Evolutionary conservation across 2,113 vertebrate genomes (phyloP).

Genomic region (Pedionomus torquatus): DNA sequence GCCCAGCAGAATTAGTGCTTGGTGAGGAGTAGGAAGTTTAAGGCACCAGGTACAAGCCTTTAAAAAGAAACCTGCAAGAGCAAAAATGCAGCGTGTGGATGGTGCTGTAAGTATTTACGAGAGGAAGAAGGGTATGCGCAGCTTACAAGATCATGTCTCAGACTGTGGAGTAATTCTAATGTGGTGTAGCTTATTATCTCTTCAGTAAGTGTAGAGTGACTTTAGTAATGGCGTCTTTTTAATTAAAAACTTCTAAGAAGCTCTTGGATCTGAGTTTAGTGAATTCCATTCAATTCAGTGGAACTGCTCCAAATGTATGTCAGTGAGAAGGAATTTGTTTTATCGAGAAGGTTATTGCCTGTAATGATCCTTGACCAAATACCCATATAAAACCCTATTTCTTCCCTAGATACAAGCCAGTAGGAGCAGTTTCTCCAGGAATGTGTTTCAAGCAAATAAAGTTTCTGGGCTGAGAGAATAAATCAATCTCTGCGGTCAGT

Average conservation of each 20-base stretch:
- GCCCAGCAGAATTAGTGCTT: background rate
- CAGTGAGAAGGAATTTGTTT: background rate
- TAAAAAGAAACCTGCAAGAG: fast-evolving
- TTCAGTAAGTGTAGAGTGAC: background rate
- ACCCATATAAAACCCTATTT: background rate
- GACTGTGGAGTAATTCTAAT: background rate
- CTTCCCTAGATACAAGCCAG: background rate
- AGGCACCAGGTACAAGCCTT: background rate
- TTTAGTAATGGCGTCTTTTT: background rate
- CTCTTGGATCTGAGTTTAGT: background rate
- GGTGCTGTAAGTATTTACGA: background rate
- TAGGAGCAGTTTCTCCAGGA: background rate
- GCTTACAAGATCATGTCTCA: background rate
- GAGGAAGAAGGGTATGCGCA: background rate
- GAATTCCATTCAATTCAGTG: background rate
- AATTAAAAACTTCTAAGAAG: conserved; percentile 26
- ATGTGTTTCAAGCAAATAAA: background rate
- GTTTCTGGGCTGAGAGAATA: background rate
- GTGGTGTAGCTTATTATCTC: background rate
- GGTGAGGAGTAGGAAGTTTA: background rate
- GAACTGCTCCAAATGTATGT: background rate
- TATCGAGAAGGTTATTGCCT: background rate
- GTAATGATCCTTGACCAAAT: conserved; percentile 7
- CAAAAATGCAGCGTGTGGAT: background rate
- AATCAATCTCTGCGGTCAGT: background rate